These are phyloP conservation scores for Sebastiscus tertius DNA, from an alignment of 2,797 vertebrate genomes.

Conservation along the genomic window DNA sequence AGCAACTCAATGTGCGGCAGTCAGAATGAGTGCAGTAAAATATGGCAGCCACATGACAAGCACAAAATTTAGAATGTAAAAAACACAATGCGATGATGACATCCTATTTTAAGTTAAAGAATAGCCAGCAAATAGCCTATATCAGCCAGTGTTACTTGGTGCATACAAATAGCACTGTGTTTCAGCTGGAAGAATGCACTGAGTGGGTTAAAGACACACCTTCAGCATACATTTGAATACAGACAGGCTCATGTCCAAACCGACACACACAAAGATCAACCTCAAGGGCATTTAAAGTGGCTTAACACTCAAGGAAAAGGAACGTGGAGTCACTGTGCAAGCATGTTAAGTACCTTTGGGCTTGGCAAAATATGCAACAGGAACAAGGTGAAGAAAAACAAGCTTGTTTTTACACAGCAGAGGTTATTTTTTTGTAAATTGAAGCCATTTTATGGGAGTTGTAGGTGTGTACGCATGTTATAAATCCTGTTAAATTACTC, in stretches of 20 bases:
- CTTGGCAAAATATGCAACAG: not conserved
- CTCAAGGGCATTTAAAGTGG: slow-evolving; percentile 49
- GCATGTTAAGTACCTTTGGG: slow-evolving; percentile 20
- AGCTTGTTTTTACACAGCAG: not conserved
- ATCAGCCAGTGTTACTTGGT: not conserved
- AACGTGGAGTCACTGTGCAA: slow-evolving; percentile 30
- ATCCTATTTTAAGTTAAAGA: not conserved
- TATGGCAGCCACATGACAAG: slow-evolving; percentile 6
- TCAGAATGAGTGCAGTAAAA: slow-evolving; percentile 33
- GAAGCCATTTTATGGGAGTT: not conserved
- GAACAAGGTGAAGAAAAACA: not conserved
- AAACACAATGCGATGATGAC: not conserved
- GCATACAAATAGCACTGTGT: not conserved
- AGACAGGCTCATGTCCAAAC: not conserved
- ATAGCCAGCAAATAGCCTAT: not conserved
- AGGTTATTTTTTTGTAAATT: not conserved
- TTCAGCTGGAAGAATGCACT: not conserved
- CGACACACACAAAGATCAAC: slow-evolving; percentile 19
- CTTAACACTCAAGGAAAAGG: slow-evolving; percentile 16
- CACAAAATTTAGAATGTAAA: not conserved
- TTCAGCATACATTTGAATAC: slow-evolving; percentile 22
- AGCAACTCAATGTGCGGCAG: slow-evolving; percentile 25
- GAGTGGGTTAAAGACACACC: slow-evolving; percentile 20
- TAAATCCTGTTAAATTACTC: slow-evolving; percentile 33
- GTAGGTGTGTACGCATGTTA: not conserved